Evolutionary conservation across 2,888 invertebrate species (phyloP), one percentile per base, ranked within the genome.

Genomic region (Pyrrhia umbra): DNA sequence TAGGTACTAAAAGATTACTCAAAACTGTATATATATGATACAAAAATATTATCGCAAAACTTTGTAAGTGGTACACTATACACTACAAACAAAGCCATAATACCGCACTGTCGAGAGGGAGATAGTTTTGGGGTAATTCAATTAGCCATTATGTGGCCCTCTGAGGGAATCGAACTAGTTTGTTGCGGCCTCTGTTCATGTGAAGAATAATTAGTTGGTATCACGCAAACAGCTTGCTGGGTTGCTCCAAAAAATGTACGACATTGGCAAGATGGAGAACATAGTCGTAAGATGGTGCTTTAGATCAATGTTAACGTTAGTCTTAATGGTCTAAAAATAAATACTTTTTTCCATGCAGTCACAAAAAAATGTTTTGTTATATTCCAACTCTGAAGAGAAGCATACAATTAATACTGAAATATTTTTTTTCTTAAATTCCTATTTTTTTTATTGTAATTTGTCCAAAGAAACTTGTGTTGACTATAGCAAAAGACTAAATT

Each of bases 91-190:
- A 66, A 74, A 77, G 34, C 49, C 57, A 71, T 80, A 69, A 77
- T 73, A 71, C 65, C 54, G 51, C 52, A 61, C 55, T 73, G 75
- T 73, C 58, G 68, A 66, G 65, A 67, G 69, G 52, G 57, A 70
- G 72, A 75, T 75, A 80, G 77, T 80, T 84, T 80, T 52, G 65
- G 68, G 74, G 75, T 73, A 82, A 84, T 81, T 83, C 72, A 81
- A 80, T 81, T 81, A 82, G 65, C 65, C 59, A 72, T 80, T 71
- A 80, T 75, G 72, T 70, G 60, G 68, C 67, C 62, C 68, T 77
- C 63, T 20, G 58, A 68, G 68, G 64, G 69, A 83, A 77, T 77
- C 66, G 67, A 72, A 70, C 75, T 67, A 75, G 64, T 78, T 84
- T 73, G 63, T 73, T 68, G 69, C 49, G 55, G 63, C 49, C 72